These are phyloP conservation scores for Camponotus pennsylvanicus DNA, from an alignment of 1,140 invertebrate species.

Conservation along the genomic window DNA sequence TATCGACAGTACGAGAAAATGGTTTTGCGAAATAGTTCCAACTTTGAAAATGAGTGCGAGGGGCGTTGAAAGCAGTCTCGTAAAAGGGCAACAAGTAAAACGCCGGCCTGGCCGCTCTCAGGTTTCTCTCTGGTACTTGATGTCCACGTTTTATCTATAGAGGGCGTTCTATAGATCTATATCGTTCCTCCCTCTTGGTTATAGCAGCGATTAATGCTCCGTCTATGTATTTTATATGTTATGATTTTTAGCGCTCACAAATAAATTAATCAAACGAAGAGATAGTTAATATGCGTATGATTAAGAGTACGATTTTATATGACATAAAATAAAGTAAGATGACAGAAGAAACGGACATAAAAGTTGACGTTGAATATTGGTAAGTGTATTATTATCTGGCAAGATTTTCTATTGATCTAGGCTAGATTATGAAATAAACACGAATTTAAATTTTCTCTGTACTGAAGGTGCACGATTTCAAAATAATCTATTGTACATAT, in stretches of 20 bases:
- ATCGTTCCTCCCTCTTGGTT: too few relatives aligned
- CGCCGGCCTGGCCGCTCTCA: too few relatives aligned
- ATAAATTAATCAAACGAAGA: not conserved
- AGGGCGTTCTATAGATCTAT: too few relatives aligned
- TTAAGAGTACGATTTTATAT: not conserved
- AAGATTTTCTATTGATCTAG: not conserved
- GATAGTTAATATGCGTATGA: not conserved
- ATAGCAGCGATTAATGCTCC: too few relatives aligned
- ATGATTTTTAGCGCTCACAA: not conserved
- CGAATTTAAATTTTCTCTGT: not conserved
- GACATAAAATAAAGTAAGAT: conserved; percentile 13
- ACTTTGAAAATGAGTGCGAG: too few relatives aligned
- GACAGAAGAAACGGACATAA: conserved; percentile 65
- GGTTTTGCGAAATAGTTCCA: too few relatives aligned
- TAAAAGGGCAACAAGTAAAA: too few relatives aligned
- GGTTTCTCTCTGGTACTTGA: too few relatives aligned
- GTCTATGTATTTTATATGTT: too few relatives aligned
- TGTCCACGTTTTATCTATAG: too few relatives aligned
- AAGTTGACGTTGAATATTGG: conserved; percentile 86
- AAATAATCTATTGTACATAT: not conserved
- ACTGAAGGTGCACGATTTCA: not conserved
- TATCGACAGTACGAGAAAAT: too few relatives aligned
- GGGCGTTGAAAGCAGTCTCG: too few relatives aligned
- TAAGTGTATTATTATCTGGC: conserved; percentile 68
- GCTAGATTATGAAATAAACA: not conserved